These are phyloP conservation scores for Stylophora pistillata DNA, from an alignment of 64 coral and sea anemone genomes.

Conservation along the genomic window DNA sequence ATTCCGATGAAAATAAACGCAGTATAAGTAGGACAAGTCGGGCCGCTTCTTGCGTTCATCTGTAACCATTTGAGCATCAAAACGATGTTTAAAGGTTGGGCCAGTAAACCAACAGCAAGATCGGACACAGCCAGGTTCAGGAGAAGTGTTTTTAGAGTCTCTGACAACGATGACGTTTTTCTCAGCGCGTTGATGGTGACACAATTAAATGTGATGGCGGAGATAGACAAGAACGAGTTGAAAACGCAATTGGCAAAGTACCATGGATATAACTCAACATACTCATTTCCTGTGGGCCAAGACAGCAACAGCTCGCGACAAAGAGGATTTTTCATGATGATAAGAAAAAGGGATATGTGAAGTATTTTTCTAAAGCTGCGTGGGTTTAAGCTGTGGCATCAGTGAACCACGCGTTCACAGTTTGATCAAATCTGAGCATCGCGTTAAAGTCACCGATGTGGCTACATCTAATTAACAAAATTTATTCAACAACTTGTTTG, in stretches of 20 bases:
- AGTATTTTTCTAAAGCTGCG: no score
- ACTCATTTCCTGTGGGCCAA: neutral
- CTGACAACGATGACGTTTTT: neutral
- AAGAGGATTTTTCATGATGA: neutral
- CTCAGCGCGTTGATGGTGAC: neutral
- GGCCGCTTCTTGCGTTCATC: neutral
- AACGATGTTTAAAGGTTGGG: neutral
- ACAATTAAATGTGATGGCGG: neutral
- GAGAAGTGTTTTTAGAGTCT: neutral
- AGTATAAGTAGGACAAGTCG: neutral
- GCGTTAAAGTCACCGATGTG: no score
- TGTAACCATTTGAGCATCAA: neutral
- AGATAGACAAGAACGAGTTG: neutral
- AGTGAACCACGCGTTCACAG: no score
- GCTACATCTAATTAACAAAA: no score
- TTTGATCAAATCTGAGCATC: no score
- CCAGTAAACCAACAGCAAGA: slow-evolving; percentile 4
- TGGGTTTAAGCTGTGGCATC: no score
- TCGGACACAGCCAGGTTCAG: neutral
- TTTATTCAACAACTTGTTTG: neutral
- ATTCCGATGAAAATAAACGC: neutral
- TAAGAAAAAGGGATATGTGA: no score
- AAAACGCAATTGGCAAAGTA: neutral
- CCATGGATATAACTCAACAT: neutral
- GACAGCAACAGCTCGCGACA: neutral